Conservation (phyloP, 2,888 invertebrate genomes). For the Phortica okadai region DNA sequence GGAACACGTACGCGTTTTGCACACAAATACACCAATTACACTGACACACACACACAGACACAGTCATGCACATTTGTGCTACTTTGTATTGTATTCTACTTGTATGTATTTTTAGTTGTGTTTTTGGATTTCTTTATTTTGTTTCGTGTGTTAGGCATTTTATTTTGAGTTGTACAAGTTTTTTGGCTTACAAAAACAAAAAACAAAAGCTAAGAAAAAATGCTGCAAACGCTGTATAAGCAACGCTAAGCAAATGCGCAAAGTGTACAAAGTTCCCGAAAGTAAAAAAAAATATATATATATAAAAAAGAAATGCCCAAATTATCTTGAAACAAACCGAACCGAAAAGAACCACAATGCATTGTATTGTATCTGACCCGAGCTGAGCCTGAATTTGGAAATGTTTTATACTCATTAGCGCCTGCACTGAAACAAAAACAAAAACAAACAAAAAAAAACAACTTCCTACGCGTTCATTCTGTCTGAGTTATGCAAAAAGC, state of each 20-base stretch:
- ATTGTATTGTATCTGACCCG: too few species aligned
- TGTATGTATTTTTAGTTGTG: not conserved
- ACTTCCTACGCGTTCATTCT: too few species aligned
- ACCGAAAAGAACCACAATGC: too few species aligned
- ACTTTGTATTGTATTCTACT: conserved; percentile 11
- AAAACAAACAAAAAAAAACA: too few species aligned
- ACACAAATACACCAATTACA: conserved; percentile 39
- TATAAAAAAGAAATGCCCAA: too few species aligned
- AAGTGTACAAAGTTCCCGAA: conserved; percentile 27
- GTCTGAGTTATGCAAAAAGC: too few species aligned
- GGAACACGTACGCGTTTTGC: conserved; percentile 2
- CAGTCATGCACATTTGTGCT: conserved; percentile 41
- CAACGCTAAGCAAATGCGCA: conserved; percentile 1
- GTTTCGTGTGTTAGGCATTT: not conserved
- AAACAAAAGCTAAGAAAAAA: not conserved
- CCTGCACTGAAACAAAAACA: too few species aligned
- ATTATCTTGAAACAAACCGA: too few species aligned
- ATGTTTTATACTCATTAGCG: too few species aligned
- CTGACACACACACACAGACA: conserved; percentile 33
- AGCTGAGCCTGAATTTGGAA: too few species aligned
- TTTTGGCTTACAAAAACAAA: conserved; percentile 3
- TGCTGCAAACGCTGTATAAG: conserved; percentile 10
- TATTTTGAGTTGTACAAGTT: not conserved
- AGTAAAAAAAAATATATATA: too few species aligned
- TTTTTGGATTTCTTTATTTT: conserved; percentile 1